Evolutionary conservation across 2,797 vertebrate genomes (phyloP).

Genomic region (Trematomus bernacchii): DNA sequence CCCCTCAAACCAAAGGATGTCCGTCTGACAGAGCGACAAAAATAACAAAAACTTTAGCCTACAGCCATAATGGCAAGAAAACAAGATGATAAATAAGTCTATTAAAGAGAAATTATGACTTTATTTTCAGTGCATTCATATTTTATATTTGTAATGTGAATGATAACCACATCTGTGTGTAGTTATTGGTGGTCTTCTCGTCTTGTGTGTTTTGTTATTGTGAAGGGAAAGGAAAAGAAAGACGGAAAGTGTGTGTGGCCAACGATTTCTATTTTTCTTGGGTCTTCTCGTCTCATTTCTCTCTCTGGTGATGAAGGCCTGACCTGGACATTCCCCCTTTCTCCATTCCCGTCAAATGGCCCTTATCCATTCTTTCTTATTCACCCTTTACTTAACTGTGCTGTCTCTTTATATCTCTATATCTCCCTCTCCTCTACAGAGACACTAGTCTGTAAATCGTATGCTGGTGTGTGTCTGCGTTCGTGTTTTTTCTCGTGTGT

Average conservation of each 20-base stretch:
- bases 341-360: conserved; percentile 26
- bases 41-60: conserved; percentile 8
- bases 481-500: conserved; percentile 23
- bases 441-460: conserved; percentile 47
- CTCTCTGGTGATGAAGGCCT: conserved; percentile 42
- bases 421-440: conserved; percentile 20
- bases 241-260: conserved; percentile 63
- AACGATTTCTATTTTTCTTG: conserved; percentile 61
- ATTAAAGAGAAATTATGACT: conserved; percentile 41
- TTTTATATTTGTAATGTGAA: conserved; percentile 34
- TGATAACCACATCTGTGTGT: conserved; percentile 62
- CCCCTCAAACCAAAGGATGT: conserved; percentile 50
- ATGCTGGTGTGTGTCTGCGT: conserved; percentile 6
- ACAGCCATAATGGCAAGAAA: conserved; percentile 33
- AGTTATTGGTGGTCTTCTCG: conserved; percentile 48
- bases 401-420: conserved; percentile 33
- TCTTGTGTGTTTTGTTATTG: conserved; percentile 33
- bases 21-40: conserved; percentile 38
- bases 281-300: conserved; percentile 48
- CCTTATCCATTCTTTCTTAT: conserved; percentile 24
- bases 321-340: conserved; percentile 44
- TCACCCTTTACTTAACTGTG: conserved; percentile 5
- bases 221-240: conserved; percentile 41
- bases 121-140: conserved; percentile 40
- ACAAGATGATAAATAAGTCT: conserved; percentile 26